Evolutionary conservation across 2,797 vertebrate species (phyloP), one percentile per base, ranked within the genome.

Genomic region (Rhinichthys osculus): DNA sequence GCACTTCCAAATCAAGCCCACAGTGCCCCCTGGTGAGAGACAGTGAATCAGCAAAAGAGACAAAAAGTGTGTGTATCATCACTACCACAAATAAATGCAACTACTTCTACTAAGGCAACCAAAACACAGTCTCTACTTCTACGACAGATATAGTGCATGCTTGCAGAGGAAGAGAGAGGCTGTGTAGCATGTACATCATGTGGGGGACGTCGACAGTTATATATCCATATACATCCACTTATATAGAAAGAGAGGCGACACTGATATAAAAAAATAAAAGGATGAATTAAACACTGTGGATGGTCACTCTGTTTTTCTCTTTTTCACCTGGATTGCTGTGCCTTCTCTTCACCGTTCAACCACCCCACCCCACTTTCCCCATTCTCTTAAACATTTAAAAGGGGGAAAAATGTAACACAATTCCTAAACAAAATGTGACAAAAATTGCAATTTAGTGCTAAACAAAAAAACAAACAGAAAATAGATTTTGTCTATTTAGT

Each of bases 211-310:
- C 92, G 94, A 96, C 94, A 96, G 90, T 95, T 90, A 95, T 90
- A 90, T 94, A 91, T 95, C 95, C 95, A 96, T 93, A 95, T 90
- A 96, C 95, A 96, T 93, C 95, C 95, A 96, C 94, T 93, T 91
- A 96, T 95, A 95, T 92, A 94, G 94, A 94, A 94, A 94, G 94
- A 94, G 94, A 79, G 94, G 94, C 91, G 94, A 96, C 95, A 95
- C 94, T 95, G 90, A 95, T 95, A 96, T 95, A 93, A 95, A 95
- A 95, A 95, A 95, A 95, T 85, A 95, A 95, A 91, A 93, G 91
- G 92, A 95, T 96, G 93, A 50, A 92, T 95, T 92, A 92, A 95
- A 94, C 94, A 94, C 93, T 94, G 93, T 89, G 90, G 89, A 96
- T 95, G 95, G 92, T 74, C 92, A 84, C 86, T 66, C 89, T 91